Conservation (phyloP, 2,888 invertebrate genomes). For the Lymantria dispar region DNA sequence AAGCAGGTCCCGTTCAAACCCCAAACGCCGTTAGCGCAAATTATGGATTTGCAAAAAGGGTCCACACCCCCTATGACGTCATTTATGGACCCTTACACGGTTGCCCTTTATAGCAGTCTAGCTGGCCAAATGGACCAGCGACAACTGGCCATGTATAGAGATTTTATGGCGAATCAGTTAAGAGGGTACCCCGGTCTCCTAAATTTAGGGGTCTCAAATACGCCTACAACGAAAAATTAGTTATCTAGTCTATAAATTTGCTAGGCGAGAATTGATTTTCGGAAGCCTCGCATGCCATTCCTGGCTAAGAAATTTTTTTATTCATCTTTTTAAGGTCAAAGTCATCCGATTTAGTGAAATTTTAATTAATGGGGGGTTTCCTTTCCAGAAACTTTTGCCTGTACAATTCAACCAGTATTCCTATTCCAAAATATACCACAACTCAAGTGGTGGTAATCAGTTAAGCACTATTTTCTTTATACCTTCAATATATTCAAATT, state of each 20-base stretch:
- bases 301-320: background rate
- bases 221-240: conserved; percentile 74
- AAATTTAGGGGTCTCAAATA: conserved; percentile 50
- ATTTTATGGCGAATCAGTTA: conserved; percentile 64
- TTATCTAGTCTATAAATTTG: conserved; percentile 31
- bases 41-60: conserved; percentile 29
- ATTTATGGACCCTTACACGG: conserved; percentile 63
- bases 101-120: conserved; percentile 66
- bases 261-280: background rate
- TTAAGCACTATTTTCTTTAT: no score
- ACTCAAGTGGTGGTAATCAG: no score
- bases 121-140: conserved; percentile 68
- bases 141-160: conserved; percentile 69
- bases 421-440: no score
- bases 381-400: no score
- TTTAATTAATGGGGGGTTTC: no score
- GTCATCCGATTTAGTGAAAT: no score
- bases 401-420: no score
- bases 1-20: conserved; percentile 10
- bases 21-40: conserved; percentile 21
- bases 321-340: no score
- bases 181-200: conserved; percentile 58
- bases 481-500: no score
- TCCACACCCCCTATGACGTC: conserved; percentile 37
- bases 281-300: background rate